Conservation (phyloP, 2,888 invertebrate genomes). For the Oxyteleia sp. region DNA sequence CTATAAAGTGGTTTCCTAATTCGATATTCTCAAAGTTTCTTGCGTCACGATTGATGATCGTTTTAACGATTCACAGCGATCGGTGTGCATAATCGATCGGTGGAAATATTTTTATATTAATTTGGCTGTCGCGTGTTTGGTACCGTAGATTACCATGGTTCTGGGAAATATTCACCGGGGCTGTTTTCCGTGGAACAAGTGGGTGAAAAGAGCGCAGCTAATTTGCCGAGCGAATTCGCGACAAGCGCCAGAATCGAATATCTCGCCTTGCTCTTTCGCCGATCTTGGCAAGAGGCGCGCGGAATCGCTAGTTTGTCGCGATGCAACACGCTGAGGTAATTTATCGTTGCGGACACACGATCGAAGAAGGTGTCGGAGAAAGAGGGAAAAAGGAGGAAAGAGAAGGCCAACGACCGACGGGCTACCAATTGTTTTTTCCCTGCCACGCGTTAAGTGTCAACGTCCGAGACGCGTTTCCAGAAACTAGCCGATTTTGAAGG, state of each 20-base stretch:
- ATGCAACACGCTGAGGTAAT: conserved; percentile 76
- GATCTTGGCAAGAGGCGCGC: conserved; percentile 65
- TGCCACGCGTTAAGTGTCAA: conserved; percentile 43
- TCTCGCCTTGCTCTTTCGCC: conserved; percentile 48
- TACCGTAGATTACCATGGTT: too few species aligned
- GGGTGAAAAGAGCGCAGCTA: conserved; percentile 31
- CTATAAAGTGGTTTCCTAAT: too few species aligned
- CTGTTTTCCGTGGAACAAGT: neutral
- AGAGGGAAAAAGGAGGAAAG: conserved; percentile 69
- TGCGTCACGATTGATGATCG: conserved; percentile 56
- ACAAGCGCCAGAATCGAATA: conserved; percentile 58
- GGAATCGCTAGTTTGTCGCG: conserved; percentile 73
- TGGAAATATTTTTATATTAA: conserved; percentile 48
- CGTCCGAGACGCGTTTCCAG: conserved; percentile 12
- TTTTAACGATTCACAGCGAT: conserved; percentile 53
- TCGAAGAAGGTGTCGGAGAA: conserved; percentile 73
- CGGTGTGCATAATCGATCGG: conserved; percentile 46
- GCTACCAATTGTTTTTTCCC: conserved; percentile 67
- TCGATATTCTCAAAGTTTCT: conserved; percentile 46
- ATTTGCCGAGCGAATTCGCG: conserved; percentile 44
- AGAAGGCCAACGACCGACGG: conserved; percentile 73
- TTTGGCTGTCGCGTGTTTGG: too few species aligned
- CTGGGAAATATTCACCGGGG: conserved; percentile 7
- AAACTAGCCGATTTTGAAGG: conserved; percentile 1
- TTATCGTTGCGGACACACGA: conserved; percentile 77